Evolutionary conservation across 2,113 vertebrate species (phyloP).

Genomic region (Dermatemys mawii): DNA sequence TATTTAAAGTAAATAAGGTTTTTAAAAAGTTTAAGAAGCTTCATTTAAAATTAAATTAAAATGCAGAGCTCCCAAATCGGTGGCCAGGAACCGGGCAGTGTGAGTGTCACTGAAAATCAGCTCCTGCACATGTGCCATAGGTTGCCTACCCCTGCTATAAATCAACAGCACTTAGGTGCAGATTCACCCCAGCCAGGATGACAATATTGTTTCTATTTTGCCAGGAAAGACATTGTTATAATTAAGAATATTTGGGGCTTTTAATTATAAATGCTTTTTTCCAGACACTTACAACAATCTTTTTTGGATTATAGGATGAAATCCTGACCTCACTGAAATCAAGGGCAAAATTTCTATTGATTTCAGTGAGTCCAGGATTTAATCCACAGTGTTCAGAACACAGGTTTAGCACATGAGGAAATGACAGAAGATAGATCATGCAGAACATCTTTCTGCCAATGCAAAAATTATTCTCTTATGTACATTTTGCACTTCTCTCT

Average conservation of each 20-base stretch:
- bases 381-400: not conserved
- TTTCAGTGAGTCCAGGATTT: not conserved
- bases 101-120: no score
- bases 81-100: no score
- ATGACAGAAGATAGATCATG: not conserved
- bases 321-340: not conserved
- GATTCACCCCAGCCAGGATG: not conserved
- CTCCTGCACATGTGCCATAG: no score
- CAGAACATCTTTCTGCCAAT: not conserved
- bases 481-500: not conserved
- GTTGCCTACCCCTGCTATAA: no score
- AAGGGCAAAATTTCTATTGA: not conserved
- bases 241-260: not conserved
- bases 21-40: no score
- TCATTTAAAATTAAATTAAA: no score
- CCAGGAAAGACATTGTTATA: not conserved
- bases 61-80: no score
- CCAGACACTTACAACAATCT: not conserved
- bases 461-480: not conserved
- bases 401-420: conserved; percentile 24
- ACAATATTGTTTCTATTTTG: not conserved
- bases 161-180: not conserved
- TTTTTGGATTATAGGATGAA: not conserved
- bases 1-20: no score
- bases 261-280: not conserved